phyloP scores from a whole-genome alignment of 2,888 invertebrate species.

The Megastigmus dorsalis region DNA sequence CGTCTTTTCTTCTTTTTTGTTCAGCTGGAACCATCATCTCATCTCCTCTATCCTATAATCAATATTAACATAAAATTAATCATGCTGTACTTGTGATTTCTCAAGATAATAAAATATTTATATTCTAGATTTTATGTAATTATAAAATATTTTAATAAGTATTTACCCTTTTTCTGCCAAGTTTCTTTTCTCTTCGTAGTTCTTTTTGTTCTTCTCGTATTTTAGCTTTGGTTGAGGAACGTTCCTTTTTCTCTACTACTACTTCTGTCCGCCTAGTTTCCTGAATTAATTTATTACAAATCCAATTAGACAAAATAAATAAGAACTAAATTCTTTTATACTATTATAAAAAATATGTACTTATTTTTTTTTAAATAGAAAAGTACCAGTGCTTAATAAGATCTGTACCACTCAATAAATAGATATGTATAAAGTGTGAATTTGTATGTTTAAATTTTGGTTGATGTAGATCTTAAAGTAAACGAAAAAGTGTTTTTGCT shows the following conservation, averaged over 20 bases:
- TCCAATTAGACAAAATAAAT: too few relatives aligned
- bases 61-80: conserved; percentile 44
- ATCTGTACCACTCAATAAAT: too few relatives aligned
- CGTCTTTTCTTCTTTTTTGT: conserved; percentile 87
- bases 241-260: conserved; percentile 69
- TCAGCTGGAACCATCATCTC: conserved; percentile 80
- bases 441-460: too few relatives aligned
- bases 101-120: conserved; percentile 30
- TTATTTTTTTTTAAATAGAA: neutral
- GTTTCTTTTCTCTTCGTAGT: conserved; percentile 86
- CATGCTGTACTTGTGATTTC: neutral
- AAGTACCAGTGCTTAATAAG: too few relatives aligned
- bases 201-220: conserved; percentile 86
- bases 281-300: conserved; percentile 59
- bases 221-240: conserved; percentile 70
- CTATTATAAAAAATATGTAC: too few relatives aligned
- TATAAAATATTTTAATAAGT: conserved; percentile 41
- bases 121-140: neutral
- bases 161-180: conserved; percentile 86
- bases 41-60: conserved; percentile 82
- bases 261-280: conserved; percentile 69
- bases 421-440: too few relatives aligned
- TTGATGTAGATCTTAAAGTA: too few relatives aligned
- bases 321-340: too few relatives aligned
- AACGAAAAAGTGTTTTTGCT: too few relatives aligned